Evolutionary conservation across 2,888 invertebrate genomes (phyloP), one percentile per base, ranked within the genome.

Genomic region (Himalopsyche kuldschensis): DNA sequence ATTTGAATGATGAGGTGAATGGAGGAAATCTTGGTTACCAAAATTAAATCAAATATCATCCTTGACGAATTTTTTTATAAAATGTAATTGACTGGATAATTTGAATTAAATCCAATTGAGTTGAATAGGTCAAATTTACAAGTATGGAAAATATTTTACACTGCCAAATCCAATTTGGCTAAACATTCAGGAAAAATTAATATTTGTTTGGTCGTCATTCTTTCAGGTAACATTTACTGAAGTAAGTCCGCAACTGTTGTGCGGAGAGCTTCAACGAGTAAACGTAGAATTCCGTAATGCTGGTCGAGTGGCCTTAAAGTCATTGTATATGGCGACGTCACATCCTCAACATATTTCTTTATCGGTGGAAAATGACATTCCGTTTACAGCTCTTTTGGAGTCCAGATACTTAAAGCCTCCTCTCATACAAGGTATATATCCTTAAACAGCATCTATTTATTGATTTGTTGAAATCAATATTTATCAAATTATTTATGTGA

Each of bases 241-340:
- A 88, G 92, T 95, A 69, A 93, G 92, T 79, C 90, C 92, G 0
- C 94, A 94, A 81, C 93, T 96, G 88, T 90, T 96, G 79, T 94
- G 95, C 87, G 96, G 96, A 4, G 96, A 97, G 90, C 91, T 97
- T 87, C 93, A 94, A 87, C 92, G 91, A 80, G 90, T 96, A 17
- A 92, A 93, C 79, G 92, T 96, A 24, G 94, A 94, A 87, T 91
- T 96, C 81, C 91, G 92, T 69, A 96, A 96, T 88, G 93, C 93
- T 41, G 96, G 96, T 15, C 92, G 94, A 85, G 92, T 93, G 24
- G 92, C 94, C 31, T 90, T 95, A 88, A 92, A 90, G 79, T 93
- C 93, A 87, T 89, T 95, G 82, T 90, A 93, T 86, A 89, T 96
- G 83, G 94, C 94, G 0, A 94, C 95, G 11, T 94, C 95, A 0